Base-by-base conservation (phyloP, 1,140 invertebrate genomes). In the Nomia melanderi region DNA sequence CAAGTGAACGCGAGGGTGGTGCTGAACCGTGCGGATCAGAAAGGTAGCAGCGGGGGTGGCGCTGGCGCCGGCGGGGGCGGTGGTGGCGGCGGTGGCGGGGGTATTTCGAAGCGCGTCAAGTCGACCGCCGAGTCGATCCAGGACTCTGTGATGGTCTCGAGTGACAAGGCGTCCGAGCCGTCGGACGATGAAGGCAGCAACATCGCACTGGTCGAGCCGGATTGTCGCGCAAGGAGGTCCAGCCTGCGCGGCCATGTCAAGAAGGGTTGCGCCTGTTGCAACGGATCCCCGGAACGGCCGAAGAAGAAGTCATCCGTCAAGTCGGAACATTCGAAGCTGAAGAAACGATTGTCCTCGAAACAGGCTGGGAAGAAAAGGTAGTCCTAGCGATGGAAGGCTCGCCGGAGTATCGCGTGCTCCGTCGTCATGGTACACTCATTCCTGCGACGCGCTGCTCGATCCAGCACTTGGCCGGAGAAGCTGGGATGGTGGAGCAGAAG, bases 211-310 rank as follows among this genome's bases (percentile, higher is more conserved):
- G 77, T 84, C 11, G 89, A 90, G 14, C 79, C 88, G 1, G 90
- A 90, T 53, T 90, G 90, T 66, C 87, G 88, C n/a, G 90, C 92
- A 0, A 86, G 93, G 31, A 81, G 93, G 27, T 93, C 93, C 0
- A 93, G 93, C 53, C 78, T 93, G 5, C 87, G 93, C 0, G 93
- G 93, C 14, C 92, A 93, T 69, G 92, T 93, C 14, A 93, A 93
- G 60, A 94, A 93, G 69, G 92, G 91, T 4, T 93, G 93, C 76
- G 89, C 91, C 0, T 93, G 93, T 69, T 94, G 93, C 77, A 93
- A 93, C 71, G 92, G 92, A 0, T 92, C 91, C 0, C 91, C 91
- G 1, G 91, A 92, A 44, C 86, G 91, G 33, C 88, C 90, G 7
- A 92, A 91, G 69, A 91, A 92, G 69, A 91, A 92, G 57, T 65